Evolutionary conservation across 2,888 invertebrate genomes (phyloP), one percentile per base, ranked within the genome.

Genomic region (Cybosia mesomella): DNA sequence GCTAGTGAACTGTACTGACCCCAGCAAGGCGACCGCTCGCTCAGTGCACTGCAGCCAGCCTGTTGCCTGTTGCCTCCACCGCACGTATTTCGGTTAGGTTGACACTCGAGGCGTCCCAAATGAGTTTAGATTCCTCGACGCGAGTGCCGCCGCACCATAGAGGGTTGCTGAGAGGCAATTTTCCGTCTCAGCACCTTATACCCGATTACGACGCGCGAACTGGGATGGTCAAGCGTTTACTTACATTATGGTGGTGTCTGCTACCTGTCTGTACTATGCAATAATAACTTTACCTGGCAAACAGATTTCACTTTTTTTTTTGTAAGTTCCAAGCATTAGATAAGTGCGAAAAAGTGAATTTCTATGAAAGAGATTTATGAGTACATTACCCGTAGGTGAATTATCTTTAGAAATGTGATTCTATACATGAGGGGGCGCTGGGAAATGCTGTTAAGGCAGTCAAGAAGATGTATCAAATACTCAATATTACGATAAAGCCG

Each of bases 91-190:
- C 24, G 34, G 11, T 36, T 36, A 66, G 60, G 28, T 43, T 43
- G 60, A 36, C 54, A 39, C 55, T 39, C 21, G 21, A 36, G 36
- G 54, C 59, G 24, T 70, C 66, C 59, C 55, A 64, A 67, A 64
- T 34, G 57, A 64, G 64, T 70, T 70, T 64, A 64, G 64, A 70
- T 67, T 67, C 67, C 57, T 55, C n/a, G n/a, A 28, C 43, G 15
- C 58, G 32, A 58, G 66, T 63, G 32, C 57, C 58, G 58, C 58
- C 63, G 32, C 58, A 43, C 28, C 57, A 58, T n/a, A 59, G 66
- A 62, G 66, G 67, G 67, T 58, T 28, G 64, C 32, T 54, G 54
- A 22, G 64, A 67, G 43, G 70, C 64, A 66, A 70, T 70, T 70
- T 70, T 70, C 63, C 70, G 64, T 36, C 24, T 59, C 64, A 70